Conservation (phyloP, 2,113 vertebrate species). For the Gymnobelideus leadbeateri region DNA sequence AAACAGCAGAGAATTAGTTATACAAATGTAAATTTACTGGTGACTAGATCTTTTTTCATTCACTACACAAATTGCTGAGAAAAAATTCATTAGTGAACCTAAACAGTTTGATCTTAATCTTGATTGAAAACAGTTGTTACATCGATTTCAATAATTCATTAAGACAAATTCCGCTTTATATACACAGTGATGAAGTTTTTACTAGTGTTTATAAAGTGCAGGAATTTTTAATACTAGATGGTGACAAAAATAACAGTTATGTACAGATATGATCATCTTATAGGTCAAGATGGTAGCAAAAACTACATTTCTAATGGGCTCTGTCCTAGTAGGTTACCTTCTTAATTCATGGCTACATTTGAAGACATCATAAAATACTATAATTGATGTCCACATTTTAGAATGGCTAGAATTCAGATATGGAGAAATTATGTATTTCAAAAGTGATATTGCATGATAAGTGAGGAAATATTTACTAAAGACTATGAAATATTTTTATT, state of each 20-base stretch:
- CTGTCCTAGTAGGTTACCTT: slow-evolving; percentile 63
- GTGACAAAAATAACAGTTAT: slow-evolving; percentile 39
- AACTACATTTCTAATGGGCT: slow-evolving; percentile 62
- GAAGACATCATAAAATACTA: slow-evolving; percentile 41
- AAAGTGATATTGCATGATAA: slow-evolving; percentile 63
- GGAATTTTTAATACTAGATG: slow-evolving; percentile 52
- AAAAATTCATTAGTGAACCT: slow-evolving; percentile 46
- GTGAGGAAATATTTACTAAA: slow-evolving; percentile 66
- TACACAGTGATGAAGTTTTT: not conserved
- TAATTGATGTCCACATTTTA: slow-evolving; percentile 15
- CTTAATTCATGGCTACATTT: slow-evolving; percentile 7
- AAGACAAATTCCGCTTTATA: slow-evolving; percentile 49
- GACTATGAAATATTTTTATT: slow-evolving; percentile 42
- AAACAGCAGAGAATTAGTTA: not conserved
- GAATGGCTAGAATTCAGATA: slow-evolving; percentile 46
- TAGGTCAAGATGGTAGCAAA: slow-evolving; percentile 49
- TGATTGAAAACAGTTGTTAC: slow-evolving; percentile 49
- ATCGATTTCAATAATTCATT: slow-evolving; percentile 62
- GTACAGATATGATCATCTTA: slow-evolving; percentile 54
- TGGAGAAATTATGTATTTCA: slow-evolving; percentile 55
- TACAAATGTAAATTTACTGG: not conserved
- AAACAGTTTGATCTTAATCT: slow-evolving; percentile 36
- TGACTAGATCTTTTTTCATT: not conserved
- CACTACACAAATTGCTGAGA: not conserved
- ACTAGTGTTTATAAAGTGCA: slow-evolving; percentile 30